Base-by-base conservation (phyloP, 1,140 invertebrate genomes). In the Nixonia krombeini region DNA sequence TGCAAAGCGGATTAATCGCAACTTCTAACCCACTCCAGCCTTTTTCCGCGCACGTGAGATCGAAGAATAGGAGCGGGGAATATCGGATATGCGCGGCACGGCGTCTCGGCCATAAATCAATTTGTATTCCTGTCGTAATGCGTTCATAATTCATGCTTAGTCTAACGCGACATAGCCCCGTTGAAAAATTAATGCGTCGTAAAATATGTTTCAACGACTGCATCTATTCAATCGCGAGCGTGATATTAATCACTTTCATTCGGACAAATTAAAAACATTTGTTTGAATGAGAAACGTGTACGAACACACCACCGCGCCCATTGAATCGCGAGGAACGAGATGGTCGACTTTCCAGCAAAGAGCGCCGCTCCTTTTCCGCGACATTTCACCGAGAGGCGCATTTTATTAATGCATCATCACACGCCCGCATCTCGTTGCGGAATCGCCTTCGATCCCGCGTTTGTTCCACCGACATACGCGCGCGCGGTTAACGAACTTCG, bases 121-220 rank as follows among this genome's bases (percentile, higher is more conserved):
- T 81, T 82, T 80, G 77, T 78, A 81, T 81, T 73, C 76, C 62
- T 66, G 37, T 57, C 72, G 74, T 76, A 80, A 80, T 80, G 72
- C 70, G 73, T 82, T 82, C 77, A 79, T 82, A 81, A 82, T 80
- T 82, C 79, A 81, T 75, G 78, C 75, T 80, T 81, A 78, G 76
- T 73, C 75, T 74, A 78, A 81, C 72, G 51, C 58, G 65, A 47
- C 59, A 65, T 59, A 56, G n/a, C 44, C 37, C 44, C 58, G 68
- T 55, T 74, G 75, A 80, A 80, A 80, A 81, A 75, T 78, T 79
- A 78, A 81, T 69, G 69, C 61, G 31, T 67, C 49, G 73, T 74
- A 78, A 79, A 68, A 61, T 67, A 67, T 67, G 56, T 59, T 67
- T 67, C 50, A 50, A 26, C 17, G 28, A 59, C 50, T 61, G 45